These are phyloP conservation scores for Nephrocerus scutellatus DNA, from an alignment of 2,888 invertebrate genomes.

Conservation along the genomic window DNA sequence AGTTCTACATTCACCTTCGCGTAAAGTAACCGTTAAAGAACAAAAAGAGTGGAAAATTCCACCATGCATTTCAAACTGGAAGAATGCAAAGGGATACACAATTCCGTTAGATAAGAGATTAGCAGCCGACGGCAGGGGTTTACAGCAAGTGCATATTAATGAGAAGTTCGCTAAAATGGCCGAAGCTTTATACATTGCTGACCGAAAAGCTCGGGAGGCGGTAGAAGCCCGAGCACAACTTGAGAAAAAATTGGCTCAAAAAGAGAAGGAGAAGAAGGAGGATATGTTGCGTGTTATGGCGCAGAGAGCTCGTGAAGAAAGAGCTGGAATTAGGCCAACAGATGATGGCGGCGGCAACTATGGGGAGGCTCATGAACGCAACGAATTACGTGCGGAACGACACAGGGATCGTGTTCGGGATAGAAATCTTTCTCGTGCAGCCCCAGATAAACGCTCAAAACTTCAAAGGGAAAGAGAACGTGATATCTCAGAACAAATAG, in stretches of 20 bases:
- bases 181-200: constrained; percentile 96
- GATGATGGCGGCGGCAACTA: constrained; percentile 44
- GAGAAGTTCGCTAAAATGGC: constrained; percentile 99
- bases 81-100: constrained; percentile 93
- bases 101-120: constrained; percentile 96
- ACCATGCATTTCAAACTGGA: constrained; percentile 99
- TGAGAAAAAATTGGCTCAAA: constrained; percentile 92
- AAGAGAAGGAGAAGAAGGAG: constrained; percentile 97
- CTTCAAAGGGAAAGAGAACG: constrained; percentile 85
- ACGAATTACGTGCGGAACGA: constrained; percentile 78
- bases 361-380: constrained; percentile 68
- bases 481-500: constrained; percentile 98
- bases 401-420: constrained; percentile 89
- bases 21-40: constrained; percentile 96
- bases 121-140: constrained; percentile 95
- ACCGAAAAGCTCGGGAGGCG: constrained; percentile 92
- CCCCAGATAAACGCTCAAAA: constrained; percentile 88
- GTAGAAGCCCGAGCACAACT: constrained; percentile 94
- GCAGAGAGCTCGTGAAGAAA: constrained; percentile 89
- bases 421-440: constrained; percentile 84
- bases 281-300: constrained; percentile 89
- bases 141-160: constrained; percentile 96
- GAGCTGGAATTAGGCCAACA: constrained; percentile 64
- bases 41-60: constrained; percentile 99
- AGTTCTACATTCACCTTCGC: constrained; percentile 95